Evolutionary conservation across 2,797 vertebrate species (phyloP).

Genomic region (Fistularia commersonii): DNA sequence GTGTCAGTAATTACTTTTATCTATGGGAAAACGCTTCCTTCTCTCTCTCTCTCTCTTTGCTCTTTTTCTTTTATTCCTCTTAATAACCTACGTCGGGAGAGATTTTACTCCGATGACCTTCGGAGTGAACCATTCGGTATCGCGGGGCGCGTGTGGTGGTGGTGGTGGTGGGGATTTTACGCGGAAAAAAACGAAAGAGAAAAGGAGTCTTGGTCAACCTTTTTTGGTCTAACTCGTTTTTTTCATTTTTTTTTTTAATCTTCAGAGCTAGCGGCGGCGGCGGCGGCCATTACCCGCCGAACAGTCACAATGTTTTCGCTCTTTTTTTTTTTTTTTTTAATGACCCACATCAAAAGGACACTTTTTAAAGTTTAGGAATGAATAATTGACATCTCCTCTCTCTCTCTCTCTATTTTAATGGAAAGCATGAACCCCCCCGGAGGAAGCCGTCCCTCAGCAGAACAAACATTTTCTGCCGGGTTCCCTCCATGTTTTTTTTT

Average conservation of each 20-base stretch:
- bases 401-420: conserved; percentile 8
- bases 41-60: conserved; percentile 1
- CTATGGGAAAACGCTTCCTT: too few relatives aligned
- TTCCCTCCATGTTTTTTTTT: too few relatives aligned
- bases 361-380: conserved; percentile 28
- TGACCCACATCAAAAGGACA: conserved; percentile 29
- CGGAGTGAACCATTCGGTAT: too few relatives aligned
- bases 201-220: too few relatives aligned
- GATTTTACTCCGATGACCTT: conserved; percentile 38
- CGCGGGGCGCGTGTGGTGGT: too few relatives aligned
- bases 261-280: conserved; percentile 2
- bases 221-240: too few relatives aligned
- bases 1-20: conserved; percentile 47
- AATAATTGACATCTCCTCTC: conserved; percentile 28
- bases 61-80: conserved; percentile 6
- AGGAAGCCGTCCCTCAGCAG: conserved; percentile 16
- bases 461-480: too few relatives aligned
- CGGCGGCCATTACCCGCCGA: conserved; percentile 24
- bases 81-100: conserved; percentile 36
- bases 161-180: too few relatives aligned
- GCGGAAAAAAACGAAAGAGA: too few relatives aligned
- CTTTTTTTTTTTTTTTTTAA: too few relatives aligned
- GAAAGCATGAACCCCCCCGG: conserved; percentile 5
- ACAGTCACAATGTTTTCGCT: conserved; percentile 32
- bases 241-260: conserved; percentile 12